These are phyloP conservation scores for Gobionotothen gibberifrons DNA, from an alignment of 2,797 vertebrate genomes.

Conservation along the genomic window DNA sequence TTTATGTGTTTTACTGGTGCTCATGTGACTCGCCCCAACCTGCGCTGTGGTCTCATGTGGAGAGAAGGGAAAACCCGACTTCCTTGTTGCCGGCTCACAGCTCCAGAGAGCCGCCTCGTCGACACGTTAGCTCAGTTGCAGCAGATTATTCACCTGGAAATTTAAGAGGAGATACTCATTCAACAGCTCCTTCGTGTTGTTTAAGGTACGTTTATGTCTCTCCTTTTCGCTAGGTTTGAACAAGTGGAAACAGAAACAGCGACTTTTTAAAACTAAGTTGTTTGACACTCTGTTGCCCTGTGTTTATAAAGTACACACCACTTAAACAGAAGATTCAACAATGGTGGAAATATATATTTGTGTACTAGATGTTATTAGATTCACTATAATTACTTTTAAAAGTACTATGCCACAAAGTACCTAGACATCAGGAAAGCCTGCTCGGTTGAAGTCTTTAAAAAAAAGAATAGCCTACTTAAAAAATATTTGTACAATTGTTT, in stretches of 20 bases:
- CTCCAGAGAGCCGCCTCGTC: background rate
- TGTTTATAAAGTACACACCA: no score
- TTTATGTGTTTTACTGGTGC: no score
- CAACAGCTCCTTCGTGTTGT: rapidly evolving
- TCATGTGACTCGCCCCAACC: conserved; percentile 18
- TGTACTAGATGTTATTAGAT: no score
- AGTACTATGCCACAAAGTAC: no score
- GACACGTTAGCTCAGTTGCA: background rate
- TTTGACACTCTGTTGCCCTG: background rate
- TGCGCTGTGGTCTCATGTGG: conserved; percentile 16
- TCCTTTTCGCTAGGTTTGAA: background rate
- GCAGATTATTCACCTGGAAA: background rate
- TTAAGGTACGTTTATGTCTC: conserved; percentile 10
- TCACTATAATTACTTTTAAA: no score
- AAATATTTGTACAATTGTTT: no score
- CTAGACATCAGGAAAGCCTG: no score
- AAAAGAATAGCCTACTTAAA: no score
- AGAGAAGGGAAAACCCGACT: conserved; percentile 31
- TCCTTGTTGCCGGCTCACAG: conserved; percentile 16
- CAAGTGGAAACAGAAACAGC: background rate
- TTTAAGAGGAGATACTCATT: background rate
- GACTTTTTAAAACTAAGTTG: background rate
- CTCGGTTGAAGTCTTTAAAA: no score
- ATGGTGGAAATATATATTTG: background rate
- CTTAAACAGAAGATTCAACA: background rate